phyloP scores from a whole-genome alignment of 1,140 invertebrate genomes.

The Popillia japonica region DNA sequence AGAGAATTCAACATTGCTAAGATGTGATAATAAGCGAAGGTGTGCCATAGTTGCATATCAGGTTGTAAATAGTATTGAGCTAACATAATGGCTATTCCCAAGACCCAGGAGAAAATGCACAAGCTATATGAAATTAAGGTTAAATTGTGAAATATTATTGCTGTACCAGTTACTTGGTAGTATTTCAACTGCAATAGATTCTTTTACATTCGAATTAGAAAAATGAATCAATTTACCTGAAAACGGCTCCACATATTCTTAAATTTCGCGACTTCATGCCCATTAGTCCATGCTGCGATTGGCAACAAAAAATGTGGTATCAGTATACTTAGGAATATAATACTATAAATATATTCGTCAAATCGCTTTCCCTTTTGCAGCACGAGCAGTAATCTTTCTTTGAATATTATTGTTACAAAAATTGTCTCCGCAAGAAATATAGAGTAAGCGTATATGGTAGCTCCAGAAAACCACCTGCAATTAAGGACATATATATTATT shows the following conservation, averaged over 20 bases:
- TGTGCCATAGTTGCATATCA: conserved; percentile 73
- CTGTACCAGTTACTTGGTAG: conserved; percentile 68
- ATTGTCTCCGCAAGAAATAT: conserved; percentile 56
- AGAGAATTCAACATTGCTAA: conserved; percentile 75
- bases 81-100: conserved; percentile 69
- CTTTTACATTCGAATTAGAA: neutral
- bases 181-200: conserved; percentile 66
- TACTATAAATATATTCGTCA: conserved; percentile 74
- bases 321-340: conserved; percentile 75
- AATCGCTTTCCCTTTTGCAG: conserved; percentile 68
- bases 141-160: conserved; percentile 70
- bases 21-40: conserved; percentile 73
- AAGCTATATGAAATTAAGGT: conserved; percentile 67
- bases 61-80: conserved; percentile 73
- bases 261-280: conserved; percentile 71
- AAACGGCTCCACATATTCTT: conserved; percentile 79
- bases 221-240: conserved; percentile 61
- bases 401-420: conserved; percentile 57
- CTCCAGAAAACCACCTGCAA: conserved; percentile 57
- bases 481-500: neutral
- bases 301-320: conserved; percentile 73
- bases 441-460: conserved; percentile 56
- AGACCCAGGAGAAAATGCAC: conserved; percentile 69
- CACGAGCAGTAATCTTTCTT: conserved; percentile 55
- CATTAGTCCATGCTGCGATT: conserved; percentile 73